Evolutionary conservation across 2,113 vertebrate genomes (phyloP), one percentile per base, ranked within the genome.

Genomic region (Corvus hawaiiensis): DNA sequence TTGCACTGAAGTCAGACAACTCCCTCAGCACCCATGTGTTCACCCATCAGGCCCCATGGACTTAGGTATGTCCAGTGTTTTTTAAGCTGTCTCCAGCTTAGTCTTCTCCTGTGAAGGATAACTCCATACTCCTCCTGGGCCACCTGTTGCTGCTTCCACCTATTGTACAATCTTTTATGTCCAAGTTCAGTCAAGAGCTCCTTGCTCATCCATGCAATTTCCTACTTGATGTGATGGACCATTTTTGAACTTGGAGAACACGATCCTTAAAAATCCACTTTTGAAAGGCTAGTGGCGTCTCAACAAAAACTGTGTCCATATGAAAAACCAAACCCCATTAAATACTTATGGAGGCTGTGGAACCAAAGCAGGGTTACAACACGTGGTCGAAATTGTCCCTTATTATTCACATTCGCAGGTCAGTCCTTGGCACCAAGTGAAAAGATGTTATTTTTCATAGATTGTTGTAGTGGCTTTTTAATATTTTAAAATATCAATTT

Each of bases 61-160:
- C 3, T n/a, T 74, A 32, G 0, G 1, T 14, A 39, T 13, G 7
- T 43, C n/a, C 5, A 26, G 3, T 10, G 21, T 23, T 69, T 58
- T 74, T 52, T 27, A 61, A 75, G 30, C 23, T 33, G 7, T 56
- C 20, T 27, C 26, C 17, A 55, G 5, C 9, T 14, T 56, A 6
- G 4, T 56, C 10, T 74, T 74, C 35, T 15, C 44, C 11, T 78
- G 3, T 51, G 41, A 73, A 85, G 20, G 9, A 2, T 35, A 19
- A 1, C 16, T 59, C 24, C 21, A 1, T 55, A 33, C 1, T 56
- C 13, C 16, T 72, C 16, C 32, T n/a, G n/a, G 28, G 23, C 12
- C 27, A n/a, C 20, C 20, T 26, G 18, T 49, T 80, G 14, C 20
- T 64, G 4, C 16, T 82, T 93, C 46, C 24, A 59, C 9, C 7